Evolutionary conservation across 2,888 invertebrate species (phyloP).

Genomic region (Litoditis marina): DNA sequence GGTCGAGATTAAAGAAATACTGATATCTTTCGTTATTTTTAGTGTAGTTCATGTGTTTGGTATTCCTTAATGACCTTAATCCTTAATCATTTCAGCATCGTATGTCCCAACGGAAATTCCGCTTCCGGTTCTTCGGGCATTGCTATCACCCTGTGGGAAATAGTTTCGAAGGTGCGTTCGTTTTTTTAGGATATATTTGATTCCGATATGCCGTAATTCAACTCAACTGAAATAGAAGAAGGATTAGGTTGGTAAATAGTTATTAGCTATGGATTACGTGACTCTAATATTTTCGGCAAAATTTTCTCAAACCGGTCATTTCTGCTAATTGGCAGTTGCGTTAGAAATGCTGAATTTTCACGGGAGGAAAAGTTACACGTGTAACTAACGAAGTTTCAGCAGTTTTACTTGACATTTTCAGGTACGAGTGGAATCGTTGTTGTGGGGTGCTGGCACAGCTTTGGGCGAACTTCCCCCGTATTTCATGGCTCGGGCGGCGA

Average conservation of each 20-base stretch:
- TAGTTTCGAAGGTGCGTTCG: slow-evolving; percentile 77
- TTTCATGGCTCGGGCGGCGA: slow-evolving; percentile 91
- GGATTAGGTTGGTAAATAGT: no score
- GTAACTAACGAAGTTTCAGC: not conserved
- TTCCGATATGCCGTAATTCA: not conserved
- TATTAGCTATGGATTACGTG: no score
- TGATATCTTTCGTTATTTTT: not conserved
- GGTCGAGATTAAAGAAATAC: no score
- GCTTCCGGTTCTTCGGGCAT: slow-evolving; percentile 60
- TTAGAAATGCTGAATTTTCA: no score
- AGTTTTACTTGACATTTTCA: no score
- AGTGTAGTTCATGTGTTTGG: no score
- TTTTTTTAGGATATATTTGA: slow-evolving; percentile 10
- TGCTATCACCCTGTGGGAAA: slow-evolving; percentile 79
- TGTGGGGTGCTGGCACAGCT: slow-evolving; percentile 88
- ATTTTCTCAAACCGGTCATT: no score
- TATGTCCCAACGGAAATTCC: slow-evolving; percentile 72
- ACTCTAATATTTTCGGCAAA: no score
- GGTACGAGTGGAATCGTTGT: slow-evolving; percentile 87
- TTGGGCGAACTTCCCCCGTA: slow-evolving; percentile 98
- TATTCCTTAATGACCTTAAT: not conserved
- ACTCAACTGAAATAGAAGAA: no score
- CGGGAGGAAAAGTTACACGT: not conserved
- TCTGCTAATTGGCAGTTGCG: not conserved
- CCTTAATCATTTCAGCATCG: slow-evolving; percentile 71